phyloP scores from a whole-genome alignment of 37 sponge, comb jelly and placozoan genomes.

The Hexactinellida sp. region DNA sequence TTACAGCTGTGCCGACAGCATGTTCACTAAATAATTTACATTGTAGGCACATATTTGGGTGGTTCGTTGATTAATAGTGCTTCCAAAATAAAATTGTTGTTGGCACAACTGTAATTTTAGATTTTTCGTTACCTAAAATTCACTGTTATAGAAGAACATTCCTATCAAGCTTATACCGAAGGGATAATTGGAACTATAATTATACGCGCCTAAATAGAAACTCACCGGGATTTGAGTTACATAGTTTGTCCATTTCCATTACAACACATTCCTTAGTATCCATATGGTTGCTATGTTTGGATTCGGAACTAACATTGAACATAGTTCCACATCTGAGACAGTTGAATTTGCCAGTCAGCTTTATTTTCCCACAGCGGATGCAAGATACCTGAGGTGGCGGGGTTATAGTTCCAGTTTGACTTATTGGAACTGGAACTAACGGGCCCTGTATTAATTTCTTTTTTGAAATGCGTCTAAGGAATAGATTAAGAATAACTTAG shows the following conservation, averaged over 20 bases:
- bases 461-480: neutral
- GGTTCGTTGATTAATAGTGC: no score
- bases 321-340: slow-evolving; percentile 17
- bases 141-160: no score
- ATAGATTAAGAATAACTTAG: neutral
- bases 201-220: no score
- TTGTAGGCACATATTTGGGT: no score
- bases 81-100: no score
- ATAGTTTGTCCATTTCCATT: neutral
- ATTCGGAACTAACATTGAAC: neutral
- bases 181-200: no score
- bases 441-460: neutral
- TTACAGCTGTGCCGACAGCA: no score
- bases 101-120: no score
- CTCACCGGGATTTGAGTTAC: neutral
- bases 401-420: neutral
- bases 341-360: neutral
- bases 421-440: neutral
- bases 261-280: neutral
- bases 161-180: no score
- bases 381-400: neutral
- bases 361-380: neutral
- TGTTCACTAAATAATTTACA: no score
- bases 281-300: neutral
- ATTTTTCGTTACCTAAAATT: no score